Evolutionary conservation across 1,140 invertebrate genomes (phyloP).

Genomic region (Orchesella cincta): DNA sequence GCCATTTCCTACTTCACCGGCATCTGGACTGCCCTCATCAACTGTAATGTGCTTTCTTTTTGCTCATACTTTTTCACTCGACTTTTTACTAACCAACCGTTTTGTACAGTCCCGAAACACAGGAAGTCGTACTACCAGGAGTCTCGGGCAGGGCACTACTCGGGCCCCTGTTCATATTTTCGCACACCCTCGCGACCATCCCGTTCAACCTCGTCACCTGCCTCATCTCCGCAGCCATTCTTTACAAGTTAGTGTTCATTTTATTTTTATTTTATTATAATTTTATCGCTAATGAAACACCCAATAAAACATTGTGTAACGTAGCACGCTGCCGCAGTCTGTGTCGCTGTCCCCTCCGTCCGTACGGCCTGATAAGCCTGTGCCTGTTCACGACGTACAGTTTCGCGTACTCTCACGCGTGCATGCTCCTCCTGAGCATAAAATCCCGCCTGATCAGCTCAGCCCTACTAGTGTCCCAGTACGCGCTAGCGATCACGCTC

Average conservation of each 20-base stretch:
- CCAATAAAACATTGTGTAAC: background rate
- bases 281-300: background rate
- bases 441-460: slow-evolving; percentile 74
- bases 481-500: slow-evolving; percentile 71
- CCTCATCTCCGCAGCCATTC: slow-evolving; percentile 66
- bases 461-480: slow-evolving; percentile 73
- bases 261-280: slow-evolving; percentile 13
- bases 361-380: slow-evolving; percentile 64
- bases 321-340: background rate
- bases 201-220: slow-evolving; percentile 76
- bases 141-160: slow-evolving; percentile 80
- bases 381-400: slow-evolving; percentile 77
- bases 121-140: slow-evolving; percentile 89
- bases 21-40: slow-evolving; percentile 73
- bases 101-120: slow-evolving; percentile 72
- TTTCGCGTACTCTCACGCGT: slow-evolving; percentile 79
- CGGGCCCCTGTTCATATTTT: slow-evolving; percentile 79
- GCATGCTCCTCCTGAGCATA: slow-evolving; percentile 77
- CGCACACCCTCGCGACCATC: slow-evolving; percentile 75
- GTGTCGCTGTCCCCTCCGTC: too few species aligned
- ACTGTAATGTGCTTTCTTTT: slow-evolving; percentile 8
- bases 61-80: background rate
- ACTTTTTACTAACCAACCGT: background rate
- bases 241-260: slow-evolving; percentile 68
- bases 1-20: slow-evolving; percentile 75